A percentile compares a stretch with the other conserved stretches of the same genome.
Evolutionary conservation across 2,113 vertebrate species (phyloP).

Genomic region (Notiomystis cincta): DNA sequence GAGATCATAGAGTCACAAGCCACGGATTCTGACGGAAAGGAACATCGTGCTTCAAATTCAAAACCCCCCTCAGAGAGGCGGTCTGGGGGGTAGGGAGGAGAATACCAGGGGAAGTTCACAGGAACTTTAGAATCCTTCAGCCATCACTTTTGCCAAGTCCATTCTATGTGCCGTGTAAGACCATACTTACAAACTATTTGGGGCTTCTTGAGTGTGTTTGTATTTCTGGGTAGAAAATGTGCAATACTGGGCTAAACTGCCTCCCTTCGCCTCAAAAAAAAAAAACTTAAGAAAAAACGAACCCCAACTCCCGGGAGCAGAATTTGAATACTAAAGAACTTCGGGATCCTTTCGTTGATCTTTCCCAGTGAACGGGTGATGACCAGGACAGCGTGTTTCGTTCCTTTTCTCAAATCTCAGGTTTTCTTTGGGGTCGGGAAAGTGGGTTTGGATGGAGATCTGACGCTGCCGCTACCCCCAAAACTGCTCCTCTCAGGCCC

Average conservation of each 20-base stretch:
- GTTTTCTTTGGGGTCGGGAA: not conserved
- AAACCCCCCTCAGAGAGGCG: fast-evolving
- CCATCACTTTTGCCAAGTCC: too few relatives aligned
- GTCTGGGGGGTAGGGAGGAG: fast-evolving
- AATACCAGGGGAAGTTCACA: not conserved
- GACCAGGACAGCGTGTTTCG: fast-evolving
- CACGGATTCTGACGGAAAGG: not conserved
- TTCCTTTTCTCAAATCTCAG: not conserved
- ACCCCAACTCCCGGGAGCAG: not conserved
- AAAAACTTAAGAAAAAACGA: not conserved
- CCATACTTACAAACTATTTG: not conserved
- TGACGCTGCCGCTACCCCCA: fast-evolving
- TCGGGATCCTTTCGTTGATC: fast-evolving
- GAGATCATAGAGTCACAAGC: not conserved
- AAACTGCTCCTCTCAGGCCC: fast-evolving
- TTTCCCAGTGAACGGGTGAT: fast-evolving
- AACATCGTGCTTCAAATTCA: fast-evolving
- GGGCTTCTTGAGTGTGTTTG: not conserved
- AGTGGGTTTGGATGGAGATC: fast-evolving
- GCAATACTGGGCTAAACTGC: not conserved
- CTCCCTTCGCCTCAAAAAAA: fast-evolving
- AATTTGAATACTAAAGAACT: not conserved
- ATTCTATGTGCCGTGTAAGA: too few relatives aligned
- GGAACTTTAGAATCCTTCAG: not conserved
- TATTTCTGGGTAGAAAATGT: not conserved